Percentiles rank a stretch among this genome's conserved stretches.
Conservation (phyloP, 1,140 invertebrate genomes). For the Cherax quadricarinatus region DNA sequence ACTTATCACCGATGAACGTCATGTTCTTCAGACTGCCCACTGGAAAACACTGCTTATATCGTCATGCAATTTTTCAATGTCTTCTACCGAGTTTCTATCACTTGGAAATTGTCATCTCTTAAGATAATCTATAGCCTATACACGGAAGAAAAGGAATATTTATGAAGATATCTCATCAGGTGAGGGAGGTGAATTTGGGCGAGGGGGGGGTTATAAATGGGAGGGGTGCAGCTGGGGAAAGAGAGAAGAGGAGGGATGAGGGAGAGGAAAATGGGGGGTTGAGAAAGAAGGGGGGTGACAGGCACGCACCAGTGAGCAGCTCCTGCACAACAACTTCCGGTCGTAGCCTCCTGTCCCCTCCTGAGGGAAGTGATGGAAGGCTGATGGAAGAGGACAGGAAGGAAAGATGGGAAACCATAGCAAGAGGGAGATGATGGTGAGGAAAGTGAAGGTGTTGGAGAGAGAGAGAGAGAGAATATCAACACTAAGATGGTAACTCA, state of each 20-base stretch:
- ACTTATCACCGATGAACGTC: no score
- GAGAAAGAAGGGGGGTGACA: background rate
- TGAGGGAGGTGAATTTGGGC: background rate
- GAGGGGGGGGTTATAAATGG: background rate
- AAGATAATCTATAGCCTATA: no score
- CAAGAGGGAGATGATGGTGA: background rate
- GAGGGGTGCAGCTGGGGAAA: background rate
- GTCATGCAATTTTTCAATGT: no score
- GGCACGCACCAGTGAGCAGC: slow-evolving; percentile 32
- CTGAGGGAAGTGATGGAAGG: background rate
- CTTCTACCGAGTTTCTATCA: no score
- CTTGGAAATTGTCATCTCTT: no score
- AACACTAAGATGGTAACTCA: no score
- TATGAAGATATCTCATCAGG: background rate
- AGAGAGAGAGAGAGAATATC: background rate
- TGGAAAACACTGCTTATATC: no score
- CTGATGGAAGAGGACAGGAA: background rate
- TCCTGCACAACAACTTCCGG: slow-evolving; percentile 30
- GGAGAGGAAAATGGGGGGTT: no score
- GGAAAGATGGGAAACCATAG: background rate
- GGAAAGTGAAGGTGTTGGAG: background rate
- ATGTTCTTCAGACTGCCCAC: no score
- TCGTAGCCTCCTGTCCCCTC: slow-evolving; percentile 6
- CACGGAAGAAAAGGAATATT: no score
- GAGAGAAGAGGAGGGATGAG: background rate